A percentile compares a stretch with the other conserved stretches of the same genome.
These are phyloP conservation scores for Drosophila paranaensis DNA, from an alignment of 2,888 invertebrate species.

Conservation along the genomic window DNA sequence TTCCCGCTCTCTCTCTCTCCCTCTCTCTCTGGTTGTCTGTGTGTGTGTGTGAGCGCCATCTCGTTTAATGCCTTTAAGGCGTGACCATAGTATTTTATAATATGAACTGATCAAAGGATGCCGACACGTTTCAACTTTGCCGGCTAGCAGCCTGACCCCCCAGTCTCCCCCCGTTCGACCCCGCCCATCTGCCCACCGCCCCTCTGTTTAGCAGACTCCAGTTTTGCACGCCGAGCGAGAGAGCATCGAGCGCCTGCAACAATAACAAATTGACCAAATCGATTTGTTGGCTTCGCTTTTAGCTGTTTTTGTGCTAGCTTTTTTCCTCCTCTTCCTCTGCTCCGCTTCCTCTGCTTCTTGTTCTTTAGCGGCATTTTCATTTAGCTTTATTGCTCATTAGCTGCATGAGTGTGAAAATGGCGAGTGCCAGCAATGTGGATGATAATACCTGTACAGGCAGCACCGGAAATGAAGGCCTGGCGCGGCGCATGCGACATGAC, in stretches of 20 bases:
- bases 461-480: conserved; percentile 63
- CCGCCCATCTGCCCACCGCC: conserved; percentile 1
- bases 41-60: conserved; percentile 83
- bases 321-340: conserved; percentile 9
- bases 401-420: conserved; percentile 75
- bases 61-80: conserved; percentile 85
- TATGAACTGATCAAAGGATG: conserved; percentile 85
- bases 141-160: conserved; percentile 64
- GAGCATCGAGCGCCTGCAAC: conserved; percentile 54
- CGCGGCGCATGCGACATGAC: conserved; percentile 64
- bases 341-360: conserved; percentile 13
- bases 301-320: conserved; percentile 17
- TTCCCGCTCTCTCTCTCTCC: background rate
- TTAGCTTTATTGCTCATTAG: conserved; percentile 79
- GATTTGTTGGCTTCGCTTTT: conserved; percentile 68
- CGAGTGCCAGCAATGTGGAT: conserved; percentile 59
- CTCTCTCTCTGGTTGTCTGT: conserved; percentile 11
- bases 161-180: background rate
- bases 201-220: conserved; percentile 57
- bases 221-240: conserved; percentile 62
- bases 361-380: conserved; percentile 72
- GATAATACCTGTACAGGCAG: conserved; percentile 16
- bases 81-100: conserved; percentile 85
- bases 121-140: conserved; percentile 83
- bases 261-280: conserved; percentile 80